phyloP scores from a whole-genome alignment of 1,140 invertebrate species.

The Zophobas atratus region DNA sequence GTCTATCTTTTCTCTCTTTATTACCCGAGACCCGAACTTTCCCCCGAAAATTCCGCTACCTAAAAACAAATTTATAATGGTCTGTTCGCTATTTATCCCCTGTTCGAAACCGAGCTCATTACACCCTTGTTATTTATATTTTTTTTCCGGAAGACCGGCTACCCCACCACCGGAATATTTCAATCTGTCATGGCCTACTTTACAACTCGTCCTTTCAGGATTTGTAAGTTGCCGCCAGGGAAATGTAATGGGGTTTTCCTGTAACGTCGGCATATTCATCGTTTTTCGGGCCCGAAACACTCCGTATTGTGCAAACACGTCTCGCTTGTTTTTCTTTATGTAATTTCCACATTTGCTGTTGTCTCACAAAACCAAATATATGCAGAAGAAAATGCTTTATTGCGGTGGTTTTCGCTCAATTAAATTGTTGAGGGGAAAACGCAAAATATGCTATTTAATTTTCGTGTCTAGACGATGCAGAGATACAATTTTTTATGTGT shows the following conservation, averaged over 20 bases:
- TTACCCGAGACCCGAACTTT: too few species aligned
- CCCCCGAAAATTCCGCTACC: too few species aligned
- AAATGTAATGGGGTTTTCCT: slow-evolving; percentile 59
- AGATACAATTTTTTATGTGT: too few species aligned
- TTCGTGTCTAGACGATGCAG: too few species aligned
- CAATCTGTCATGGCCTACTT: slow-evolving; percentile 57
- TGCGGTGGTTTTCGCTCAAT: slow-evolving; percentile 18
- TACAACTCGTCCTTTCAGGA: slow-evolving; percentile 57
- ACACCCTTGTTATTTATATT: background rate
- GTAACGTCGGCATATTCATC: slow-evolving; percentile 47
- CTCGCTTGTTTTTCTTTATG: slow-evolving; percentile 35
- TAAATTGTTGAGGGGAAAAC: background rate
- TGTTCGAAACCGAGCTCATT: too few species aligned
- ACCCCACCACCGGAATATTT: slow-evolving; percentile 41
- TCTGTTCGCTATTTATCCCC: too few species aligned
- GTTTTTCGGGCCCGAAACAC: slow-evolving; percentile 18
- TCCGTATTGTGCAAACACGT: slow-evolving; percentile 34
- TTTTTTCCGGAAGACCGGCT: background rate
- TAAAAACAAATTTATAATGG: too few species aligned
- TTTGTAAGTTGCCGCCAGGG: slow-evolving; percentile 60
- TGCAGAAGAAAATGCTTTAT: slow-evolving; percentile 36
- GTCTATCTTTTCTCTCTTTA: too few species aligned
- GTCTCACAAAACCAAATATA: slow-evolving; percentile 33
- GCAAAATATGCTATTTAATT: too few species aligned
- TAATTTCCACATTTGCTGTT: slow-evolving; percentile 36